These are phyloP conservation scores for Cossypha polioptera DNA, from an alignment of 2,797 vertebrate species.

Conservation along the genomic window DNA sequence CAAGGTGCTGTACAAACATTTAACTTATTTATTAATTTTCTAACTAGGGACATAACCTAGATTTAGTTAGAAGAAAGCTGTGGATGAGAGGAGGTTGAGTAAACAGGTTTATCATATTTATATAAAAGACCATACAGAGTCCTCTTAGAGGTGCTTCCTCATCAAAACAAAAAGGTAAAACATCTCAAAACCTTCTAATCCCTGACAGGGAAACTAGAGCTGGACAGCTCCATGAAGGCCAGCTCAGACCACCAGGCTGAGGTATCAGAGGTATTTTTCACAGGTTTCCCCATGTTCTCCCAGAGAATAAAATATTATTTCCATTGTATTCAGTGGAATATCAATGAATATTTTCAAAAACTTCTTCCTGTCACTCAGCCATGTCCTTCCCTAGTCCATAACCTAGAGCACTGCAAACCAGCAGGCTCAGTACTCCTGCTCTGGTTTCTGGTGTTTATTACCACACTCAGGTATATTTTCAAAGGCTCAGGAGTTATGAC, in stretches of 20 bases:
- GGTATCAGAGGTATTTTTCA: not conserved
- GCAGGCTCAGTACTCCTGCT: not conserved
- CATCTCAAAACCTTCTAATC: not conserved
- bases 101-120: slow-evolving; percentile 5
- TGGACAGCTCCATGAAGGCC: accelerated
- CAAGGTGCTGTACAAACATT: slow-evolving; percentile 58
- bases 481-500: not conserved
- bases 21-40: slow-evolving; percentile 58
- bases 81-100: not conserved
- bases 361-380: not conserved
- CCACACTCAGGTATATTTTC: not conserved
- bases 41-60: slow-evolving; percentile 56
- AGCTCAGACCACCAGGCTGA: not conserved
- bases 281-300: not conserved
- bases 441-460: not conserved
- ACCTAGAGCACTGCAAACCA: not conserved
- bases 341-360: not conserved
- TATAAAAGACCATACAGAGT: not conserved
- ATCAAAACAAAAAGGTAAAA: not conserved
- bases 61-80: slow-evolving; percentile 8
- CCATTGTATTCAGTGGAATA: not conserved
- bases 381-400: not conserved
- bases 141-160: not conserved
- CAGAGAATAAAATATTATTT: not conserved
- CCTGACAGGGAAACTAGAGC: not conserved